phyloP scores from a whole-genome alignment of 1,140 invertebrate species.

The Bombus turneri region DNA sequence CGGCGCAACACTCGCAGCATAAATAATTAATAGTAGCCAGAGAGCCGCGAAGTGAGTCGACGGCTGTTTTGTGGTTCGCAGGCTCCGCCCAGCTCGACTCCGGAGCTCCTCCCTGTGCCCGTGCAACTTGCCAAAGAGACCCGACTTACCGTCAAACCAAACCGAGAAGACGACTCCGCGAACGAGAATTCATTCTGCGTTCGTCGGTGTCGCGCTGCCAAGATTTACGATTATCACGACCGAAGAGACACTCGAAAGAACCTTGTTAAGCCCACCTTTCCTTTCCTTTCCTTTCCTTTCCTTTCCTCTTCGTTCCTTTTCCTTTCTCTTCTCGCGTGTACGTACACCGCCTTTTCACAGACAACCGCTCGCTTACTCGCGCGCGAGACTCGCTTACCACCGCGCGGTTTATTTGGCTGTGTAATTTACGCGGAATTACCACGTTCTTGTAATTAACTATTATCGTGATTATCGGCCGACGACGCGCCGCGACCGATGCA shows the following conservation, averaged over 20 bases:
- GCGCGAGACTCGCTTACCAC: not conserved
- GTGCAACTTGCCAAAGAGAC: slow-evolving; percentile 56
- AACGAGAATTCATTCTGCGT: slow-evolving; percentile 22
- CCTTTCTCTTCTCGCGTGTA: not conserved
- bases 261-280: not conserved
- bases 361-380: not conserved
- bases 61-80: slow-evolving; percentile 81
- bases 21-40: slow-evolving; percentile 82
- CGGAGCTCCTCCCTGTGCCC: slow-evolving; percentile 80
- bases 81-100: slow-evolving; percentile 81
- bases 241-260: not conserved
- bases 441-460: slow-evolving; percentile 56
- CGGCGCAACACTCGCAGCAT: slow-evolving; percentile 78
- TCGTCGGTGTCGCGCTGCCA: not conserved
- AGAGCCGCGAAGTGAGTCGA: slow-evolving; percentile 77
- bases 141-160: slow-evolving; percentile 41
- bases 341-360: not conserved
- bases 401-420: slow-evolving; percentile 41
- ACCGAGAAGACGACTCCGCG: slow-evolving; percentile 53
- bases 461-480: slow-evolving; percentile 55
- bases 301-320: not conserved
- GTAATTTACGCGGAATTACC: slow-evolving; percentile 58
- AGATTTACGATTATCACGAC: slow-evolving; percentile 49
- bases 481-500: slow-evolving; percentile 43
- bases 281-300: not conserved